A percentile compares a stretch with the other conserved stretches of the same genome.
phyloP scores from a whole-genome alignment of 1,140 invertebrate species.

The Lithobius niger region DNA sequence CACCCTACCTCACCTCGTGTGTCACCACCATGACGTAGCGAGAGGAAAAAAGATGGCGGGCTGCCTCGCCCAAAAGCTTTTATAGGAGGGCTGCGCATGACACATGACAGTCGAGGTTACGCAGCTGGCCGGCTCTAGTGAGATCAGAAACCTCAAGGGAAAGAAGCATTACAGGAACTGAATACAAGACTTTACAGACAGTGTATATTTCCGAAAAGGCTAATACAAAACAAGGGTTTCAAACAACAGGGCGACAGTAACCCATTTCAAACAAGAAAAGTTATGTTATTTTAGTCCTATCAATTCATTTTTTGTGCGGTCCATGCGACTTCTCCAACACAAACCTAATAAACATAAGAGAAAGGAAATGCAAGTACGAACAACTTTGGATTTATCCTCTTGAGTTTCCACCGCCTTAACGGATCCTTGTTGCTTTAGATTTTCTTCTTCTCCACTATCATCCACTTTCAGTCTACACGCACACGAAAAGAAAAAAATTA shows the following conservation, averaged over 20 bases:
- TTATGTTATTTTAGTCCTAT: not conserved
- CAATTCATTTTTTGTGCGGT: not conserved
- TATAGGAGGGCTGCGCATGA: too few species aligned
- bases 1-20: too few species aligned
- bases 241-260: not conserved
- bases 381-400: conserved; percentile 7
- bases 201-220: not conserved
- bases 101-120: too few species aligned
- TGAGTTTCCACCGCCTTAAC: conserved; percentile 9
- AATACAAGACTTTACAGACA: too few species aligned
- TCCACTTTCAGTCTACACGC: conserved; percentile 43
- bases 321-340: not conserved
- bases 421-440: conserved; percentile 25
- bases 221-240: not conserved
- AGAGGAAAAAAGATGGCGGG: too few species aligned
- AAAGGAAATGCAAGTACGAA: not conserved
- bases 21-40: too few species aligned
- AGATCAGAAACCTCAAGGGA: too few species aligned
- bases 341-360: not conserved
- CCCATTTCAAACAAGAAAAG: not conserved
- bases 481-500: conserved; percentile 14
- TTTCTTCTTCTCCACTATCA: conserved; percentile 44
- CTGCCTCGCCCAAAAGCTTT: too few species aligned
- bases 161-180: too few species aligned
- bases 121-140: too few species aligned